Evolutionary conservation across 1,140 invertebrate genomes (phyloP).

Genomic region (Heliconius melpomene): DNA sequence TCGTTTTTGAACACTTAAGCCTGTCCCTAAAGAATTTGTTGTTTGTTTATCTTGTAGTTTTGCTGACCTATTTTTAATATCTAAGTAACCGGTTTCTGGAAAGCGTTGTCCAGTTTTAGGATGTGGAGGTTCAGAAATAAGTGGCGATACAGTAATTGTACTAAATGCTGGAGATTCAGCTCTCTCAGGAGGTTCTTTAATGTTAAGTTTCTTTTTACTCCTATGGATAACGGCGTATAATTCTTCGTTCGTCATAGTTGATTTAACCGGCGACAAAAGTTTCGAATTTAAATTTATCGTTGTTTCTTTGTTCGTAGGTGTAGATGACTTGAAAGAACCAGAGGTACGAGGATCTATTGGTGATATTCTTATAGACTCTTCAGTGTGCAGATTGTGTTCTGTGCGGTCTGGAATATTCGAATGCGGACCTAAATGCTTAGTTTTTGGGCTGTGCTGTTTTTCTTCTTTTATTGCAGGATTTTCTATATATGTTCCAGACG

Average conservation of each 20-base stretch:
- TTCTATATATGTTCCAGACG: slow-evolving; percentile 38
- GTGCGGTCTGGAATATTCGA: slow-evolving; percentile 23
- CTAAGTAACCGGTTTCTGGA: slow-evolving; percentile 82
- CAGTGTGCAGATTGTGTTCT: slow-evolving; percentile 31
- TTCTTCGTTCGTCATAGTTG: slow-evolving; percentile 89
- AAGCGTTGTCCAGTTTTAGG: slow-evolving; percentile 72
- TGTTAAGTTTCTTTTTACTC: slow-evolving; percentile 88
- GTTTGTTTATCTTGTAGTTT: slow-evolving; percentile 76
- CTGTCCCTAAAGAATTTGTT: slow-evolving; percentile 22
- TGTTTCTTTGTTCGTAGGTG: slow-evolving; percentile 79
- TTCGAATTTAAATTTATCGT: slow-evolving; percentile 65
- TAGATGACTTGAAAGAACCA: slow-evolving; percentile 82
- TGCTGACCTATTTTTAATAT: slow-evolving; percentile 78
- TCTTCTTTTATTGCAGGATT: slow-evolving; percentile 25
- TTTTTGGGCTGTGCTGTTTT: slow-evolving; percentile 21
- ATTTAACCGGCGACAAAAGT: slow-evolving; percentile 85
- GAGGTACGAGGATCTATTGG: slow-evolving; percentile 83
- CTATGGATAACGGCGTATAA: slow-evolving; percentile 89
- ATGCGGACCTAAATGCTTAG: background rate
- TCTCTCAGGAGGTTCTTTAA: slow-evolving; percentile 82
- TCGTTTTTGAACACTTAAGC: slow-evolving; percentile 71
- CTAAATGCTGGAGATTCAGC: slow-evolving; percentile 80
- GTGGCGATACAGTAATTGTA: slow-evolving; percentile 78
- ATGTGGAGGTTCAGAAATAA: slow-evolving; percentile 77
- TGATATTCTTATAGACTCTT: slow-evolving; percentile 82